Base-by-base conservation (phyloP, 2,888 invertebrate species). In the Epinotia bilunana region DNA sequence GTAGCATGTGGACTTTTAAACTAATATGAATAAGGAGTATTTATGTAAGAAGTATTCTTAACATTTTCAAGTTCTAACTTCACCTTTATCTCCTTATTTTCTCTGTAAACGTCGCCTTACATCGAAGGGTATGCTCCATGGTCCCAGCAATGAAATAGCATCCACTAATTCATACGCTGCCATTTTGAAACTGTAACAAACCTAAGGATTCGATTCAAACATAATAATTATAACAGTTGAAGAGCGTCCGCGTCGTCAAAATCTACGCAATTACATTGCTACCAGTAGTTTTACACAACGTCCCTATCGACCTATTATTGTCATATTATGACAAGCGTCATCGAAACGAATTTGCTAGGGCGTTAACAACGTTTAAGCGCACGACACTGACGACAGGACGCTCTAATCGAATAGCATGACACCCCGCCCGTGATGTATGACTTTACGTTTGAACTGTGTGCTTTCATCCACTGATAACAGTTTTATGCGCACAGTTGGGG, bases 381-480 rank as follows among this genome's bases (percentile, higher is more conserved):
- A 62, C 68, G 55, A 16, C 49, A 68, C 73, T 69, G 33, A 20
- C 28, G 68, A 43, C 39, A 65, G 33, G 20, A 55, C 55, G 33
- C 18, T 18, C 18, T 65, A 74, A 74, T 71, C 64, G 74, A 71
- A 71, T 74, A 16, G 74, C 60, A 13, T 43, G 74, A 65, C 74
- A 53, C 64, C 39, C 53, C 5, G 6, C 69, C 3, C 33, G 63
- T 70, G 70, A 74, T 64, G 64, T 74, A 70, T 65, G 70, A 64
- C 69, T 65, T 65, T 60, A 69, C 46, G 28, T 46, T 69, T 69
- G 69, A 46, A 60, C 69, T 58, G 58, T 57, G 39, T 58, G 57
- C 58, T 64, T 72, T 13, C 64, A 64, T 55, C 63, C 49, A 46
- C 18, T 68, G 46, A 46, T 69, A 69, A 61, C 33, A 60, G 33